Evolutionary conservation across 2,797 vertebrate genomes (phyloP), one percentile per base, ranked within the genome.

Genomic region (Chloroceryle amazona): DNA sequence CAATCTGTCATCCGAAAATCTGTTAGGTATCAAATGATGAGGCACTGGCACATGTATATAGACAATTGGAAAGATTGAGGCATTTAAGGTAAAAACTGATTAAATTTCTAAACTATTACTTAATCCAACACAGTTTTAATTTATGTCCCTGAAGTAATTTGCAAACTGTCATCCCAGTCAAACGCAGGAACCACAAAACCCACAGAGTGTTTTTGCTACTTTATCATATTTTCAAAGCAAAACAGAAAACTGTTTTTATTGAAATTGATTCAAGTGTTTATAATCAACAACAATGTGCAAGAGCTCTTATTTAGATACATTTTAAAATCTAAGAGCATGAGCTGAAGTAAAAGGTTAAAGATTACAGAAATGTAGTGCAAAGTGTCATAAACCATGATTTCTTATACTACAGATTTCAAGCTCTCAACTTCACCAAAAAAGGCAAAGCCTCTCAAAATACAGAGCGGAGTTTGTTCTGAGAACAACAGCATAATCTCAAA

Each of bases 81-180:
- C 42, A 80, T 85, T 80, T 73, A 84, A 89, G 63, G 35, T 84
- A 90, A 94, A 93, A 76, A 55, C 10, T 72, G 42, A 65, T 55
- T 29, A 39, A 35, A 62, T 85, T 86, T 84, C 67, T 75, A 86
- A 89, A 49, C 4, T 16, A 35, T 71, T 91, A 72, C 57, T 84
- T 90, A 90, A 90, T 57, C 33, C 37, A 82, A 33, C 11, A 8
- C 5, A 66, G 16, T 76, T 92, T 91, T 76, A 75, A 94, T 70
- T 84, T 90, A 93, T 18, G 42, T 12, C 17, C 13, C 23, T 67
- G 21, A 85, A 85, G 13, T 70, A 76, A 67, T 44, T 39, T 86
- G 46, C 23, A 92, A 89, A 60, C 7, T 9, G 63, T 41, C 42
- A 22, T 55, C 13, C 31, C 21, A 79, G 83, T 3, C 62, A 86